phyloP scores from a whole-genome alignment of 2,888 invertebrate genomes.

The Cephus rjabovi region DNA sequence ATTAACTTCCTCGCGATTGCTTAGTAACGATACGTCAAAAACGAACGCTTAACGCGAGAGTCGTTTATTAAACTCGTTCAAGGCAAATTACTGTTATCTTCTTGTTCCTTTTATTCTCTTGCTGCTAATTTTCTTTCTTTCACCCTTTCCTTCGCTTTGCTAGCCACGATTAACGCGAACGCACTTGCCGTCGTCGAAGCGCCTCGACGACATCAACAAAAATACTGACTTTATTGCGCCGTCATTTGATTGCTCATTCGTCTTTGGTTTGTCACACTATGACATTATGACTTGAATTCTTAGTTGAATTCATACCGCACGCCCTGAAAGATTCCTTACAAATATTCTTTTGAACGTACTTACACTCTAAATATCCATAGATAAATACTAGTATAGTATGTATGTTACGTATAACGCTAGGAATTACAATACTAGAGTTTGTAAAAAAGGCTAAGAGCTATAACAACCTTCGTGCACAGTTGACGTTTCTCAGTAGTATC shows the following conservation, averaged over 20 bases:
- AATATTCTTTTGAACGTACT: slow-evolving; percentile 16
- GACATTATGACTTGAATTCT: background rate
- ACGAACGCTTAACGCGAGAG: background rate
- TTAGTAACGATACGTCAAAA: background rate
- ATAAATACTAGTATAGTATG: slow-evolving; percentile 19
- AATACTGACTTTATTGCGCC: slow-evolving; percentile 42
- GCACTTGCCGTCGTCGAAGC: background rate
- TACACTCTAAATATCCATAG: background rate
- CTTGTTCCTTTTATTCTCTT: background rate
- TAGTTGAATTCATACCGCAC: background rate
- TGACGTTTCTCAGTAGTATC: slow-evolving; percentile 15
- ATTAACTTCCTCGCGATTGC: background rate
- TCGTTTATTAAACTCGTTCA: background rate
- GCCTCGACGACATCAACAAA: slow-evolving; percentile 9
- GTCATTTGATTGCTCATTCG: slow-evolving; percentile 34
- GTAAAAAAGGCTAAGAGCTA: slow-evolving; percentile 42
- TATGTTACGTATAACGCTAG: slow-evolving; percentile 20
- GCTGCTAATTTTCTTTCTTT: background rate
- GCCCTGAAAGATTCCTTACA: background rate
- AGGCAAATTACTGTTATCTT: background rate
- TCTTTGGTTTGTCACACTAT: slow-evolving; percentile 14
- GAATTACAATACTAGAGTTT: slow-evolving; percentile 37
- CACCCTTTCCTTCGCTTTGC: background rate
- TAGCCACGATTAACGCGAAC: background rate
- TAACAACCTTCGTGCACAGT: slow-evolving; percentile 38